Evolutionary conservation across 2,113 vertebrate genomes (phyloP).

Genomic region (Gymnorhina tibicen): DNA sequence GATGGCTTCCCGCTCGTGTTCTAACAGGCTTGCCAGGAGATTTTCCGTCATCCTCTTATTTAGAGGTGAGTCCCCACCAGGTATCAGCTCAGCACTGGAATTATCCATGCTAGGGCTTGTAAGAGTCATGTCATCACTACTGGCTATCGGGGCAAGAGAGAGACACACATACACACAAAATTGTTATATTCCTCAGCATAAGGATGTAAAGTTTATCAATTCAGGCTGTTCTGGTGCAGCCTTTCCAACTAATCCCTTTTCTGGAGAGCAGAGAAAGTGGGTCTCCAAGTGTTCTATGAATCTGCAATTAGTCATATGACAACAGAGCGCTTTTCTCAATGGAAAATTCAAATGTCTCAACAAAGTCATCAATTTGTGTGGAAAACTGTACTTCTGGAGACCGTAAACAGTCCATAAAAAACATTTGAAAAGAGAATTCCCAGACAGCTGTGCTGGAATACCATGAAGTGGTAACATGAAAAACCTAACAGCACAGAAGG

Average conservation of each 20-base stretch:
- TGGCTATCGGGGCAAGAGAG: conserved; percentile 73
- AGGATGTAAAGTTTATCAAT: background rate
- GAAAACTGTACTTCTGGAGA: conserved; percentile 39
- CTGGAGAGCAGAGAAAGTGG: background rate
- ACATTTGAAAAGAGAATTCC: conserved; percentile 23
- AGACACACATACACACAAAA: background rate
- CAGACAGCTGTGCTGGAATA: conserved; percentile 46
- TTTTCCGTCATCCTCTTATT: conserved; percentile 95
- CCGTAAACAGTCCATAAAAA: conserved; percentile 47
- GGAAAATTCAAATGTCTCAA: conserved; percentile 31
- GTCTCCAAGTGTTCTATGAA: background rate
- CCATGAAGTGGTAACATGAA: background rate
- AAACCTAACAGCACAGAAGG: conserved; percentile 25
- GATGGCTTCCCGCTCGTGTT: conserved; percentile 90
- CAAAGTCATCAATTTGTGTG: conserved; percentile 9
- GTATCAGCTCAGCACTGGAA: conserved; percentile 93
- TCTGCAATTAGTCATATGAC: conserved; percentile 1
- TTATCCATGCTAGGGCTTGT: conserved; percentile 99
- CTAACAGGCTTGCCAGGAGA: conserved; percentile 88
- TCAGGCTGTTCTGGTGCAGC: background rate
- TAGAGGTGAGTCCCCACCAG: conserved; percentile 91
- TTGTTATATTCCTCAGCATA: background rate
- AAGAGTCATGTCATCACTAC: conserved; percentile 98
- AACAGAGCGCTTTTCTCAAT: background rate
- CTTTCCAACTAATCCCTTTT: background rate